Evolutionary conservation across 2,797 vertebrate species (phyloP).

Genomic region (Chelidonichthys spinosus): DNA sequence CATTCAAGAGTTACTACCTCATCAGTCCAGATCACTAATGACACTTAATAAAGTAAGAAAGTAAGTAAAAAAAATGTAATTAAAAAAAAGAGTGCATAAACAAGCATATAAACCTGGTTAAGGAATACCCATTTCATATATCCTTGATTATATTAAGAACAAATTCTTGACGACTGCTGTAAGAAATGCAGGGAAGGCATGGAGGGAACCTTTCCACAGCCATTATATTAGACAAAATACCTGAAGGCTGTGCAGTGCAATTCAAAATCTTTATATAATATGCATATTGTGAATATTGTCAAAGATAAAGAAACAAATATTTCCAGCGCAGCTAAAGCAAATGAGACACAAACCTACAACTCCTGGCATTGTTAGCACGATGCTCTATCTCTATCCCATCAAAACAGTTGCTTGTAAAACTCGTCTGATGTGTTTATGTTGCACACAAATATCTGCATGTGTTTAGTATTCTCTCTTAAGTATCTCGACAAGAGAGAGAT

Average conservation of each 20-base stretch:
- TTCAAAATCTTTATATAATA: not conserved
- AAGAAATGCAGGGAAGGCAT: too few relatives aligned
- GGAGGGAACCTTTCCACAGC: not conserved
- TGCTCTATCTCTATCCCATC: conserved; percentile 15
- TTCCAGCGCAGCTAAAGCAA: conserved; percentile 1
- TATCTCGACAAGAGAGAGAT: conserved; percentile 43
- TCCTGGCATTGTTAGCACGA: conserved; percentile 15
- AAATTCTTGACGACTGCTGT: not conserved
- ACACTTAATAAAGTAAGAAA: too few relatives aligned
- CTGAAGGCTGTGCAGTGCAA: not conserved
- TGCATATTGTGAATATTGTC: not conserved
- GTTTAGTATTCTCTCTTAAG: conserved; percentile 36
- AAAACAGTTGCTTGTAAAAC: conserved; percentile 22
- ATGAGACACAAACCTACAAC: conserved; percentile 8
- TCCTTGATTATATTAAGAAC: not conserved
- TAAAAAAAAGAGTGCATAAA: not conserved
- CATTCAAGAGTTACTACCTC: not conserved
- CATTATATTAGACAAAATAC: not conserved
- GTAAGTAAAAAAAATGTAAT: not conserved
- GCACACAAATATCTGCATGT: conserved; percentile 16
- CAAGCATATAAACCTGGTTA: not conserved
- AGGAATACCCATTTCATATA: not conserved
- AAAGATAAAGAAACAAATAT: not conserved
- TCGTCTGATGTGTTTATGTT: conserved; percentile 39
- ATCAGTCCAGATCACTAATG: not conserved